Evolutionary conservation across 1,140 invertebrate species (phyloP).

Genomic region (Campoletis sonorensis): DNA sequence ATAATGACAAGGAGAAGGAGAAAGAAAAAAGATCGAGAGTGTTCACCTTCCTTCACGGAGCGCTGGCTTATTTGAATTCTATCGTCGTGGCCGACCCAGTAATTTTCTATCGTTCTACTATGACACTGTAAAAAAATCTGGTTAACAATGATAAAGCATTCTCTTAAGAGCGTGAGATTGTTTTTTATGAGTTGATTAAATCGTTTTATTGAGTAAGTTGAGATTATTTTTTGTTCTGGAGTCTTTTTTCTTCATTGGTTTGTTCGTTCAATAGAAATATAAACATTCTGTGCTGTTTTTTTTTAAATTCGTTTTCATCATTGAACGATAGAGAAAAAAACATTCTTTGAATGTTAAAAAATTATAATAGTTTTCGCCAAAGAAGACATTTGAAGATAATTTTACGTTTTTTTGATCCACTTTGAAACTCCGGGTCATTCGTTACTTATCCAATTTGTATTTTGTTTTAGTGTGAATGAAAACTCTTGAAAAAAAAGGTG

Average conservation of each 20-base stretch:
- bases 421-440: background rate
- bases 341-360: too few relatives aligned
- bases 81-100: constrained; percentile 5
- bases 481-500: background rate
- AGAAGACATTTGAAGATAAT: background rate
- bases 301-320: too few relatives aligned
- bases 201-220: too few relatives aligned
- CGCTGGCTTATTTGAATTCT: constrained; percentile 14
- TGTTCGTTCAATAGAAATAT: too few relatives aligned
- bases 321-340: too few relatives aligned
- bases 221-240: too few relatives aligned
- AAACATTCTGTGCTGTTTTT: too few relatives aligned
- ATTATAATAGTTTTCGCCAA: too few relatives aligned
- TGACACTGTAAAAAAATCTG: background rate
- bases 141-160: background rate
- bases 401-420: background rate
- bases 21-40: constrained; percentile 13
- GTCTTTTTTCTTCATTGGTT: too few relatives aligned
- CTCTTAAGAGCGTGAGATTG: too few relatives aligned
- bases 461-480: background rate
- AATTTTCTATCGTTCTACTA: constrained; percentile 17
- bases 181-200: too few relatives aligned
- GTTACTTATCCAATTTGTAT: background rate
- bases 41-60: background rate
- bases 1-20: background rate